phyloP scores from a whole-genome alignment of 2,888 invertebrate species.

The Eupithecia insigniata region DNA sequence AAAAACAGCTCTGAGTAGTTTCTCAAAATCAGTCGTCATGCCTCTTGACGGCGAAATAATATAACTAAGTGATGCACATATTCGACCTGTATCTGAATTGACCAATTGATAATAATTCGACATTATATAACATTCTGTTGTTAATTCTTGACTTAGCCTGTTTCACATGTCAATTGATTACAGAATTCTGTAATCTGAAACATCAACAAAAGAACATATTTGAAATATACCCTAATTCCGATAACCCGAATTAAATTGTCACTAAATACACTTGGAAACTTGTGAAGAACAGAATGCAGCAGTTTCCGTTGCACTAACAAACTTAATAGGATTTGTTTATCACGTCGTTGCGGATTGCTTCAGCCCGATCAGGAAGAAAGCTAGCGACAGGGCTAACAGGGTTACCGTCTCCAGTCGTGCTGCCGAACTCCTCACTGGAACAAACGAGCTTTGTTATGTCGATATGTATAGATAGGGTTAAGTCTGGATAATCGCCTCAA shows the following conservation, averaged over 20 bases:
- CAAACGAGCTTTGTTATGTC: constrained; percentile 62
- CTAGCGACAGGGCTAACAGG: constrained; percentile 69
- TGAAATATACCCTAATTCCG: background rate
- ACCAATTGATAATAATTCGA: background rate
- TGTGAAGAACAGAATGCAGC: constrained; percentile 44
- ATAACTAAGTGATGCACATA: background rate
- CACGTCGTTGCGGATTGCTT: constrained; percentile 74
- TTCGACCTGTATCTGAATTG: background rate
- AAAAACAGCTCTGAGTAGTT: too few relatives aligned
- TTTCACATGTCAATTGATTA: background rate
- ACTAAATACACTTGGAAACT: background rate
- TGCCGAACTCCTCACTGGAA: constrained; percentile 78
- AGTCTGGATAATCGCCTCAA: background rate
- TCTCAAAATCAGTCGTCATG: too few relatives aligned
- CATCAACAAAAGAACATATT: background rate
- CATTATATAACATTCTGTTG: background rate
- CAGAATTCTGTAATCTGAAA: background rate
- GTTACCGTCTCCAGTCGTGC: constrained; percentile 45
- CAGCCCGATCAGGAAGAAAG: constrained; percentile 58
- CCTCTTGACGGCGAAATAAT: background rate
- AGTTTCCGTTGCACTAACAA: constrained; percentile 62
- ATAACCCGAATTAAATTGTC: background rate
- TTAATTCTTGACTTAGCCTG: background rate
- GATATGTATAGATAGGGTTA: background rate
- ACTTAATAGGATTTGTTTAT: constrained; percentile 74